Conservation (phyloP, 2,113 vertebrate species). For the Esox niger region DNA sequence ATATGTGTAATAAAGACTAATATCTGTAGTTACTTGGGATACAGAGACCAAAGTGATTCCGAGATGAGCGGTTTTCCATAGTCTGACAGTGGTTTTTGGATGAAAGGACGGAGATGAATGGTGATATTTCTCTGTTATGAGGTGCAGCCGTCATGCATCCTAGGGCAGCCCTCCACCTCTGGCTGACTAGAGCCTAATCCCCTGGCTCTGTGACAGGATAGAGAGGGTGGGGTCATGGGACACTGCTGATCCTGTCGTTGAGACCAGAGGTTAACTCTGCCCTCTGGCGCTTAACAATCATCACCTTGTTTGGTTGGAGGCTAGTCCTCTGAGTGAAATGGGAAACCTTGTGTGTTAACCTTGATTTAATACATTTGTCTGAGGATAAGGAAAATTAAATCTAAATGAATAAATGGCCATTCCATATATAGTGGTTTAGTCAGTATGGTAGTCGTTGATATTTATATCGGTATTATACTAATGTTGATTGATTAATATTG, state of each 20-base stretch:
- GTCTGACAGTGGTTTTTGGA: conserved; percentile 9
- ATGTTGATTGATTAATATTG: background rate
- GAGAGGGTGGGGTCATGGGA: conserved; percentile 43
- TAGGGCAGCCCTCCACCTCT: conserved; percentile 16
- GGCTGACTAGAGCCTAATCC: conserved; percentile 42
- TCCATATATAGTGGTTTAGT: background rate
- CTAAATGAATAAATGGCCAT: background rate
- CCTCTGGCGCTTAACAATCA: conserved; percentile 28
- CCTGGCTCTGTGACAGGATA: conserved; percentile 45
- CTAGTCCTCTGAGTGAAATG: background rate
- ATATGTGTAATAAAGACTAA: too few relatives aligned
- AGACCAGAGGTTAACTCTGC: conserved; percentile 19
- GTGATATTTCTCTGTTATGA: conserved; percentile 14
- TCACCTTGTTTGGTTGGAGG: conserved; percentile 9
- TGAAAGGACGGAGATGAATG: conserved; percentile 1
- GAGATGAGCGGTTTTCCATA: background rate
- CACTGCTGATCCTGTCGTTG: too few relatives aligned
- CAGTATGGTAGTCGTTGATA: background rate
- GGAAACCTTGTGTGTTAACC: conserved; percentile 22
- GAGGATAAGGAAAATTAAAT: too few relatives aligned
- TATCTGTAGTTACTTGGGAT: too few relatives aligned
- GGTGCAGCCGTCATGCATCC: conserved; percentile 38
- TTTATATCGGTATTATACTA: background rate
- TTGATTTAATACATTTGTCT: background rate
- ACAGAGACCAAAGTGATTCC: too few relatives aligned